These are phyloP conservation scores for Hedychridium roseum DNA, from an alignment of 2,888 invertebrate genomes.

Conservation along the genomic window DNA sequence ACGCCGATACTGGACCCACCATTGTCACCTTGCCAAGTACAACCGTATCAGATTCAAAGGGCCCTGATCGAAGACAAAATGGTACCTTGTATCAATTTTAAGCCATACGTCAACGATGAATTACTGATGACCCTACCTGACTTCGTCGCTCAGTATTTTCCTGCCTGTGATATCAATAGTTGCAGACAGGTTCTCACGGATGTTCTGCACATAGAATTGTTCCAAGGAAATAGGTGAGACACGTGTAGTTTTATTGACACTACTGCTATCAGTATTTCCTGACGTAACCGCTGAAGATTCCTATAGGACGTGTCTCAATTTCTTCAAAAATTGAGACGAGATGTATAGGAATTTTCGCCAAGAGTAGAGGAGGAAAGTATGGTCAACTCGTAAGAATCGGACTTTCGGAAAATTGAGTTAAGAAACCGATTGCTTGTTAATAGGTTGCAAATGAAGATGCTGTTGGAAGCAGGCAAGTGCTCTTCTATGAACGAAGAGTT, in stretches of 20 bases:
- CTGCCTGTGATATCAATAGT: constrained; percentile 75
- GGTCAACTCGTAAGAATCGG: too few species aligned
- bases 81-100: constrained; percentile 87
- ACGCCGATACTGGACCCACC: constrained; percentile 77
- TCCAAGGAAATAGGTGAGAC: constrained; percentile 83
- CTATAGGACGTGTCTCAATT: too few species aligned
- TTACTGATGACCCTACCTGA: constrained; percentile 84
- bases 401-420: background rate
- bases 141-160: constrained; percentile 83
- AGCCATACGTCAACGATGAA: constrained; percentile 83
- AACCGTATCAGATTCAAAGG: constrained; percentile 72
- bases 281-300: too few species aligned
- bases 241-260: too few species aligned
- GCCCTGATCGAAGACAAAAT: constrained; percentile 82
- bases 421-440: constrained; percentile 6
- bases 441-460: constrained; percentile 79
- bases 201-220: constrained; percentile 81
- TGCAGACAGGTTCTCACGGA: constrained; percentile 81
- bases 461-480: constrained; percentile 80
- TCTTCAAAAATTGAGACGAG: too few species aligned
- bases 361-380: too few species aligned
- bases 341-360: too few species aligned
- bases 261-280: too few species aligned
- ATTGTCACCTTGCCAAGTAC: constrained; percentile 66
- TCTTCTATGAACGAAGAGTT: constrained; percentile 75